Conservation (phyloP, 1,140 invertebrate species). For the Saccostrea echinata region DNA sequence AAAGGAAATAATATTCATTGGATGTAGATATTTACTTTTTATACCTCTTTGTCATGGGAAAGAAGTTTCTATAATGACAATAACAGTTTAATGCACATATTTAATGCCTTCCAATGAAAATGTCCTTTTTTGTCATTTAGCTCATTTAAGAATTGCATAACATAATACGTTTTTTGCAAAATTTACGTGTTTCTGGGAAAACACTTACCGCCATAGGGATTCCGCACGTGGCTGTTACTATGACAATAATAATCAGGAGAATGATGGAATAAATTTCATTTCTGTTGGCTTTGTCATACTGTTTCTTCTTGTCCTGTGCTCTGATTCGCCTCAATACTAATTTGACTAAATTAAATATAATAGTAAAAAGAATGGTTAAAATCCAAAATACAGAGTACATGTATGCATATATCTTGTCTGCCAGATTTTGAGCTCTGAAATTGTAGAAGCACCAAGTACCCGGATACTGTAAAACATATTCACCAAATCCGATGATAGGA, state of each 20-base stretch:
- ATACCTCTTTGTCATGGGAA: no score
- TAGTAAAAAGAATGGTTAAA: constrained; percentile 42
- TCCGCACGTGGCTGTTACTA: constrained; percentile 21
- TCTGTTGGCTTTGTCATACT: not conserved
- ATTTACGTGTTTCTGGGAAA: not conserved
- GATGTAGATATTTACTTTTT: no score
- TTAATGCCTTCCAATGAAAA: not conserved
- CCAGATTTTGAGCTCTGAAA: constrained; percentile 9
- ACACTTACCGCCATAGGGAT: constrained; percentile 37
- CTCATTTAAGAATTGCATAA: not conserved
- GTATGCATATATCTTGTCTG: constrained; percentile 41
- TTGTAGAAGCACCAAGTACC: constrained; percentile 56
- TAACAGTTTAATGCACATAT: not conserved
- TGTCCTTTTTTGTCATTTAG: not conserved
- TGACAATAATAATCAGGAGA: constrained; percentile 41
- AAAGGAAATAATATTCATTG: no score
- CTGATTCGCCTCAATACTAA: not conserved
- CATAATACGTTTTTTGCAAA: not conserved
- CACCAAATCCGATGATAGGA: constrained; percentile 47
- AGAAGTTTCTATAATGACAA: not conserved
- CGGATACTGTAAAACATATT: constrained; percentile 48
- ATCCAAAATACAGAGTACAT: constrained; percentile 43
- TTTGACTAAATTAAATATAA: constrained; percentile 44
- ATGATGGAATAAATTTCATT: constrained; percentile 40
- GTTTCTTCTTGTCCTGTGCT: not conserved